Evolutionary conservation across 2,113 vertebrate species (phyloP), one percentile per base, ranked within the genome.

Genomic region (Trochalopteron elliotii): DNA sequence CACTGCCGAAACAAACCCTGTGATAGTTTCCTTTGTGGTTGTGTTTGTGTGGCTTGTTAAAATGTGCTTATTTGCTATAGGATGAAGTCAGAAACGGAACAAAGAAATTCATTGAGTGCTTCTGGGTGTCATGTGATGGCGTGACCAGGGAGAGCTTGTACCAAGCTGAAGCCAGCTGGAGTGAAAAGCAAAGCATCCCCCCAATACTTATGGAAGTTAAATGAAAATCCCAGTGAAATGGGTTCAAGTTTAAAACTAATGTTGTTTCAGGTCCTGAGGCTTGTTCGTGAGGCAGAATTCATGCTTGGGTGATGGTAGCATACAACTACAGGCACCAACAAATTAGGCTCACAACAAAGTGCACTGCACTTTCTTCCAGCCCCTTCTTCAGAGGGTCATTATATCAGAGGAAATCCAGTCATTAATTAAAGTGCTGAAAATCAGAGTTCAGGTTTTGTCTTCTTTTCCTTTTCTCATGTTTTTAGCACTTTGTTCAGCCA

Each of bases 81-180:
- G 70, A 83, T 97, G 96, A 95, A 95, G 78, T 97, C 91, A 95
- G 80, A 87, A 74, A 67, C 3, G 1, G 31, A 92, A 97, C 86
- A 96, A 94, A 97, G 85, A 30, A 61, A 65, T 93, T 78, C 68
- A 63, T 76, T 97, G 76, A 93, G 49, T 83, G 40, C 63, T 92
- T 82, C 42, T 80, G 63, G 64, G 56, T 88, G 78, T 94, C 88
- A 69, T 83, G 64, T 94, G 95, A 87, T 92, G 70, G 82, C 4
- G 45, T 94, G 78, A 88, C 49, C 85, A 42, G 90, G 74, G 88
- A 86, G 80, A 92, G 77, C 55, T 95, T 86, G 91, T 96, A 96
- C 87, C 91, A 96, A 69, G 82, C 80, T 93, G 68, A 70, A 89
- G 35, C 80, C 82, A 92, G 47, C 74, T 65, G 60, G 42, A 85